Percentiles rank a stretch among this genome's conserved stretches.
Evolutionary conservation across 2,888 invertebrate species (phyloP).

Genomic region (Sarcophaga variegata): DNA sequence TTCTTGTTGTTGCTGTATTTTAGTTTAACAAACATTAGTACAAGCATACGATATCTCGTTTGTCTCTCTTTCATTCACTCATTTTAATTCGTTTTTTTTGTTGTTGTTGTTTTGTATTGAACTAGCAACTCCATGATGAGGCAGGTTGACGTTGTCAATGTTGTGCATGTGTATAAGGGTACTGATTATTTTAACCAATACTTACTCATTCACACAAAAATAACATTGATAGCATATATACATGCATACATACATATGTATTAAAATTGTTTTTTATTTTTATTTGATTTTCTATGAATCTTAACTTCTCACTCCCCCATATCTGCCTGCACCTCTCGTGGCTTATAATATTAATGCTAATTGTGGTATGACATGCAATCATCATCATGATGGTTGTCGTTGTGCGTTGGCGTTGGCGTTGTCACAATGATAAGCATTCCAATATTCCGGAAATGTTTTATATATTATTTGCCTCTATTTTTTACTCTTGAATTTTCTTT

Average conservation of each 20-base stretch:
- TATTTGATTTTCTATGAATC: too few relatives aligned
- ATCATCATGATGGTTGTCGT: conserved; percentile 53
- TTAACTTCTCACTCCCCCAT: too few relatives aligned
- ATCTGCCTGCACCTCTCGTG: neutral
- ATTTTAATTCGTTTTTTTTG: conserved; percentile 1
- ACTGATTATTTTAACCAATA: conserved; percentile 33
- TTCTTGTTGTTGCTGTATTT: too few relatives aligned
- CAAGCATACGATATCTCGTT: conserved; percentile 64
- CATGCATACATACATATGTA: too few relatives aligned
- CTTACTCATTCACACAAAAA: neutral
- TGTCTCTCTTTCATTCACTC: neutral
- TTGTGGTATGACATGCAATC: conserved; percentile 65
- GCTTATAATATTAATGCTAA: conserved; percentile 59
- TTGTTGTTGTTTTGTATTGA: neutral
- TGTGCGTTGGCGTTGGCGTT: too few relatives aligned
- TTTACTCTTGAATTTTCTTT: too few relatives aligned
- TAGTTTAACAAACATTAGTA: conserved; percentile 38
- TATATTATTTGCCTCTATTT: neutral
- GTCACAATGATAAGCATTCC: conserved; percentile 20
- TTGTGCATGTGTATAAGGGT: conserved; percentile 16
- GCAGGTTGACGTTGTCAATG: conserved; percentile 43
- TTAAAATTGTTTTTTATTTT: too few relatives aligned
- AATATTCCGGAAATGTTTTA: conserved; percentile 15
- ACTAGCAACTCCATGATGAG: conserved; percentile 3
- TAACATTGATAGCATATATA: too few relatives aligned